Evolutionary conservation across 2,888 invertebrate genomes (phyloP), one percentile per base, ranked within the genome.

Genomic region (Mystacides longicornis): DNA sequence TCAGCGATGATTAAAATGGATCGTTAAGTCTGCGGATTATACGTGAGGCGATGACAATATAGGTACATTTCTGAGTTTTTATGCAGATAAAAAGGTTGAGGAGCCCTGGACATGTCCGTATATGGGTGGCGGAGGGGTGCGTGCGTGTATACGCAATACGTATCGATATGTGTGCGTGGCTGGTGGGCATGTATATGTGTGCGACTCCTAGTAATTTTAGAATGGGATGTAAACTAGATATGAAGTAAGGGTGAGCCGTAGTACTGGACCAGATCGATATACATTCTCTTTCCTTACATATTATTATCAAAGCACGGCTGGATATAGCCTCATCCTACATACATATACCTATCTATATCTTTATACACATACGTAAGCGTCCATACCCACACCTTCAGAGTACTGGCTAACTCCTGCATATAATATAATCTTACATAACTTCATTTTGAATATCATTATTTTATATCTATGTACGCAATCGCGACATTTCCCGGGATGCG

Each of bases 141-240:
- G 49, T 55, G 54, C 49, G 54, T 49, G 54, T 21, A 27, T 14
- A 3, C 16, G 14, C 16, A 37, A 37, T 37, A 37, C 16, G 37
- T 37, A 37, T 37, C 14, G 14, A 37, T 37, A 14, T 37, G 37
- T 27, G 27, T 33, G 33, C 14, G 37, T 51, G 11, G 31, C 16
- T 21, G 19, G 53, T 19, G 49, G 27, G 57, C 55, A 53, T 56
- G 60, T 60, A 54, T 57, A 51, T 49, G 51, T 46, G 54, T 31
- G 46, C 22, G 56, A 54, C 27, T 51, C 56, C 58, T 56, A 60
- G 60, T 60, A 58, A 60, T 60, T 60, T 60, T 60, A 60, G 60
- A 60, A 56, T 57, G 49, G 56, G 58, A 60, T 60, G 60, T 60
- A 60, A 60, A 60, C 60, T 60, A 60, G 60, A 60, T 58, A 58